Percentiles rank a stretch among this genome's conserved stretches.
These are phyloP conservation scores for Bufotes viridis DNA, from an alignment of 2,797 vertebrate species.

Conservation along the genomic window DNA sequence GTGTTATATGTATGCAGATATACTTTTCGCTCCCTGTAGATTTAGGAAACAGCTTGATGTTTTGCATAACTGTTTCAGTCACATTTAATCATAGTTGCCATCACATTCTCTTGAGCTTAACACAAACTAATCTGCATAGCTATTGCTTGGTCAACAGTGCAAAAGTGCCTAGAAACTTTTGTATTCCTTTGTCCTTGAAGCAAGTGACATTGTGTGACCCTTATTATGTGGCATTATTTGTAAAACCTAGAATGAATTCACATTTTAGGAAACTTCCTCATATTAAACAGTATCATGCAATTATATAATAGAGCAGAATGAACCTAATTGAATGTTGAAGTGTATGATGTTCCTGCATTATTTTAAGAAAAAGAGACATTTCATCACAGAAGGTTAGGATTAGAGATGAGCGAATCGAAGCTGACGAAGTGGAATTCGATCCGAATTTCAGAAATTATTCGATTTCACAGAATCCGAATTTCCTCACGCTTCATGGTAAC, in stretches of 20 bases:
- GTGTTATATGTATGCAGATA: conserved; percentile 64
- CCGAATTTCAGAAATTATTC: no score
- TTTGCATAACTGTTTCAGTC: conserved; percentile 71
- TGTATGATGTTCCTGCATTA: neutral
- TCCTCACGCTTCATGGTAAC: no score
- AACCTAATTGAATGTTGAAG: neutral
- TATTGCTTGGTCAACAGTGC: conserved; percentile 67
- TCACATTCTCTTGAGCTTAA: conserved; percentile 70
- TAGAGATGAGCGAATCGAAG: no score
- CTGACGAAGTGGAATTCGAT: no score
- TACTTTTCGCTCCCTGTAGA: conserved; percentile 65
- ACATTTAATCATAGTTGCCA: conserved; percentile 68
- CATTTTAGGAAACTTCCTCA: neutral
- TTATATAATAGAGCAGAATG: neutral
- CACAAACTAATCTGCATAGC: conserved; percentile 68
- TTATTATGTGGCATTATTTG: conserved; percentile 17
- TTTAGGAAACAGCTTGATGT: conserved; percentile 66
- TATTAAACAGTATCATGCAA: neutral
- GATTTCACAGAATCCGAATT: no score
- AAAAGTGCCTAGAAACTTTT: conserved; percentile 56
- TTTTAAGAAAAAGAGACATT: neutral
- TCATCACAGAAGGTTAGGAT: neutral
- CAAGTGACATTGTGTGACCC: conserved; percentile 27
- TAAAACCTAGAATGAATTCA: neutral
- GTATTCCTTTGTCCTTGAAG: conserved; percentile 49